These are phyloP conservation scores for Cheirogaleus medius DNA, from an alignment of 2,113 vertebrate species.

Conservation along the genomic window DNA sequence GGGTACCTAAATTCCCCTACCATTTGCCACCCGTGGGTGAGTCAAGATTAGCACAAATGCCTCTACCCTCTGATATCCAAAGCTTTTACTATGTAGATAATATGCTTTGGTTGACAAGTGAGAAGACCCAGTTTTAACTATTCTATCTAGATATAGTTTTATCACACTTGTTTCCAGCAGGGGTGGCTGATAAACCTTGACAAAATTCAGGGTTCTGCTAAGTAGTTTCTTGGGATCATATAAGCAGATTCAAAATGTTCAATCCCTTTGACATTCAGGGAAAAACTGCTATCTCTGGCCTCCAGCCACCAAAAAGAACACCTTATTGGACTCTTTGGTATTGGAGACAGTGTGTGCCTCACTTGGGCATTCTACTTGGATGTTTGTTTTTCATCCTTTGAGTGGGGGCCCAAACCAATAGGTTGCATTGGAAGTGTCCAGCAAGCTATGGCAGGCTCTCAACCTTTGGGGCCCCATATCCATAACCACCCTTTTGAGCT, in stretches of 20 bases:
- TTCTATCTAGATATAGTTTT: background rate
- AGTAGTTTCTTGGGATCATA: background rate
- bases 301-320: background rate
- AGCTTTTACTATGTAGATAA: background rate
- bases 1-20: background rate
- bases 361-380: background rate
- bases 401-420: background rate
- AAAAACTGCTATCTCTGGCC: background rate
- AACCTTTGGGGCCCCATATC: background rate
- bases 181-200: background rate
- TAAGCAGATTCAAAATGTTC: background rate
- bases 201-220: background rate
- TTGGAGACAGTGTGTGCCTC: background rate
- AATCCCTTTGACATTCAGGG: background rate
- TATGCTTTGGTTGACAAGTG: background rate
- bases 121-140: background rate
- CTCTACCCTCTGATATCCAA: background rate
- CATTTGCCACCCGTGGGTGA: background rate
- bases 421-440: background rate
- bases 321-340: background rate
- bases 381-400: background rate
- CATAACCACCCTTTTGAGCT: background rate
- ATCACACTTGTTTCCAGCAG: background rate
- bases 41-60: background rate
- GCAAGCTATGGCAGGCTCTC: background rate